Conservation (phyloP, 2,797 vertebrate species). For the Potorous gilbertii region DNA sequence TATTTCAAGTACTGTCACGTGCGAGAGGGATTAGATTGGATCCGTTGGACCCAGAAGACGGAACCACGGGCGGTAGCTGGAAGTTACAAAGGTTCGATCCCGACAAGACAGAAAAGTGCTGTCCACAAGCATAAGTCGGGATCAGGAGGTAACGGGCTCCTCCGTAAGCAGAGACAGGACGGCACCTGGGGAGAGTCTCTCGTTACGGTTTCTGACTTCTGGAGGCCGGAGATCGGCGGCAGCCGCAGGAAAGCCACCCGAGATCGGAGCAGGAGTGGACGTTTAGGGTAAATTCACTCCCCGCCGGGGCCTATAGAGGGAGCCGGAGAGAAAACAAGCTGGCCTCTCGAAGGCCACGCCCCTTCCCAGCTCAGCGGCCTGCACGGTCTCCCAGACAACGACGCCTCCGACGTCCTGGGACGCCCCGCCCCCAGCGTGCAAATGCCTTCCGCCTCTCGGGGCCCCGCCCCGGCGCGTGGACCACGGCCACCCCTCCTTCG, state of each 20-base stretch:
- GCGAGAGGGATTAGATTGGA: not conserved
- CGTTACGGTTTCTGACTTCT: not conserved
- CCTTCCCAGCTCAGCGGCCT: not conserved
- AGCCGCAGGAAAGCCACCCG: not conserved
- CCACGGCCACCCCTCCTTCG: not conserved
- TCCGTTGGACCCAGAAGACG: not conserved
- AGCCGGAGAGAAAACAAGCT: not conserved
- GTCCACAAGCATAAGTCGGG: not conserved
- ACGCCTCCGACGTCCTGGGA: fast-evolving
- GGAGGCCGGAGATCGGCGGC: not conserved
- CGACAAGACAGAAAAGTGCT: not conserved
- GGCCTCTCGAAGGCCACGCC: not conserved
- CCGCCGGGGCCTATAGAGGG: not conserved
- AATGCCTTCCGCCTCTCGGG: not conserved
- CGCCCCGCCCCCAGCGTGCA: not conserved
- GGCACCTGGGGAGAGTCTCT: not conserved
- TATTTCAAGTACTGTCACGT: not conserved
- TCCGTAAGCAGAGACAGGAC: not conserved
- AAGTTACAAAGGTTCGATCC: not conserved
- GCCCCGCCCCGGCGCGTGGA: not conserved
- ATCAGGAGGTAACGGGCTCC: not conserved
- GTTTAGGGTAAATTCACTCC: not conserved
- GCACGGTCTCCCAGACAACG: not conserved
- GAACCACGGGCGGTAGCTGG: not conserved
- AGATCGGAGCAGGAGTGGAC: not conserved